Evolutionary conservation across 2,888 invertebrate species (phyloP).

Genomic region (Phengaris alcon): DNA sequence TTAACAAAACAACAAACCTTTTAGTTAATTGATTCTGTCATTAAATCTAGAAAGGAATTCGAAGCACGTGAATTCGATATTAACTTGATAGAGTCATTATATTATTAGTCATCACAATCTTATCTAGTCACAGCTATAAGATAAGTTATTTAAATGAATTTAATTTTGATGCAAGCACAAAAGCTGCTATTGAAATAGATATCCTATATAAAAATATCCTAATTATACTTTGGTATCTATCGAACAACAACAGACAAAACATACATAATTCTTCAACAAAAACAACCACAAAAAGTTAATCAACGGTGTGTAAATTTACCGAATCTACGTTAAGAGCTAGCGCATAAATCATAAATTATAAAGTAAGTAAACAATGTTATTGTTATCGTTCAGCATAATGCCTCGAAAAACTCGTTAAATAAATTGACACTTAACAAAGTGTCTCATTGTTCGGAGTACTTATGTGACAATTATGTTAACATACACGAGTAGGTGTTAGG

Average conservation of each 20-base stretch:
- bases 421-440: constrained; percentile 19
- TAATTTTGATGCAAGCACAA: neutral
- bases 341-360: constrained; percentile 30
- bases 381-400: constrained; percentile 20
- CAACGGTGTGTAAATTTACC: neutral
- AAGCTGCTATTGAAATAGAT: neutral
- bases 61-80: constrained; percentile 12
- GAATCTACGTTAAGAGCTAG: neutral
- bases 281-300: constrained; percentile 11
- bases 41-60: constrained; percentile 2
- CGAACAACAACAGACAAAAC: neutral
- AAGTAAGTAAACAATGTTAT: constrained; percentile 21
- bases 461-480: constrained; percentile 38
- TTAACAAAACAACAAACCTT: neutral
- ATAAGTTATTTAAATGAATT: neutral
- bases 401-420: constrained; percentile 16
- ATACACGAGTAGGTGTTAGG: constrained; percentile 38
- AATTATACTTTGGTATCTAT: neutral
- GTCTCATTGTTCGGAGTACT: constrained; percentile 22
- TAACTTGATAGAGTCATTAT: constrained; percentile 11
- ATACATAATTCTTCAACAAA: neutral
- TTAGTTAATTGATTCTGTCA: neutral
- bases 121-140: neutral
- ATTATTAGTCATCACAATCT: neutral
- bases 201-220: neutral